phyloP scores from a whole-genome alignment of 2,888 invertebrate genomes.

The Ichneumoninae sp. region DNA sequence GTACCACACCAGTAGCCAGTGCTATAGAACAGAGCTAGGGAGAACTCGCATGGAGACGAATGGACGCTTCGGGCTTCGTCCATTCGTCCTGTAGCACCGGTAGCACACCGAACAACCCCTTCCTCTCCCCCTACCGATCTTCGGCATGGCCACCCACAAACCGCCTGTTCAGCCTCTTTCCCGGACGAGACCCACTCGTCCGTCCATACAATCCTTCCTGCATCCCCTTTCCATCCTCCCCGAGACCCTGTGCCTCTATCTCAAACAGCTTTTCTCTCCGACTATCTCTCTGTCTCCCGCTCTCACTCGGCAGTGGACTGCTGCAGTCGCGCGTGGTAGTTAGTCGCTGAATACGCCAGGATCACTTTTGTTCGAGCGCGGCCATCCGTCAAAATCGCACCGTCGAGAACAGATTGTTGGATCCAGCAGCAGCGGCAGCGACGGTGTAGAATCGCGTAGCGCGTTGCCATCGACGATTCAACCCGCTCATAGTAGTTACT shows the following conservation, averaged over 20 bases:
- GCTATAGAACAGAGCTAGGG: conserved; percentile 23
- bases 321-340: conserved; percentile 57
- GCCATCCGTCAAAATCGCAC: conserved; percentile 74
- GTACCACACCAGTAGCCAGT: conserved; percentile 64
- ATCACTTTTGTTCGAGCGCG: conserved; percentile 74
- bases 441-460: conserved; percentile 42
- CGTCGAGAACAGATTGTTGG: conserved; percentile 66
- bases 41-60: conserved; percentile 49
- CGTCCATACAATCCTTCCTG: conserved; percentile 39
- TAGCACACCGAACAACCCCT: conserved; percentile 45
- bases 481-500: conserved; percentile 46
- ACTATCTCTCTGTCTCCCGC: conserved; percentile 22
- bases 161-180: conserved; percentile 57
- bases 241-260: conserved; percentile 34
- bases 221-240: conserved; percentile 26
- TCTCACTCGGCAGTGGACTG: conserved; percentile 41
- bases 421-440: conserved; percentile 25
- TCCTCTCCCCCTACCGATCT: conserved; percentile 26
- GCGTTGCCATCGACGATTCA: conserved; percentile 56
- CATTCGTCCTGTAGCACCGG: conserved; percentile 71
- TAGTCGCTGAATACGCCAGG: conserved; percentile 70
- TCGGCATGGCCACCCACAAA: conserved; percentile 41
- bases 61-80: conserved; percentile 73
- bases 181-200: conserved; percentile 55
- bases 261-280: conserved; percentile 24